Conservation (phyloP, 2,797 vertebrate genomes). For the Octomys mimax region DNA sequence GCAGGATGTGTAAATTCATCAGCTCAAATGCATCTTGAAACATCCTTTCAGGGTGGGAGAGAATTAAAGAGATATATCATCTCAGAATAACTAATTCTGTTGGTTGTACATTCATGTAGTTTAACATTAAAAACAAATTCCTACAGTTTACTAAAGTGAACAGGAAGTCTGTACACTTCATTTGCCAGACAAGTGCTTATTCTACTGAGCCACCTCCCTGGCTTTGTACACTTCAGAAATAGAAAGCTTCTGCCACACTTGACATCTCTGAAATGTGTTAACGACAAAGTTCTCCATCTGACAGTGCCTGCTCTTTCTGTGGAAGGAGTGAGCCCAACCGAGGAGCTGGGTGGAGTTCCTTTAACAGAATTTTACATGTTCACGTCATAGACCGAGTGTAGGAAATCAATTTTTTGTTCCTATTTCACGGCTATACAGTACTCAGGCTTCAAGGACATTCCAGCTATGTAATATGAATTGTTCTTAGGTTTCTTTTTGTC, state of each 20-base stretch:
- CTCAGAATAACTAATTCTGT: conserved; percentile 36
- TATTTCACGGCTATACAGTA: conserved; percentile 34
- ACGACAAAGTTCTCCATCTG: not conserved
- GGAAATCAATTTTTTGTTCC: not conserved
- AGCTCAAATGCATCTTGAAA: conserved; percentile 1
- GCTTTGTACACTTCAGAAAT: conserved; percentile 38
- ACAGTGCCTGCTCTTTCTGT: not conserved
- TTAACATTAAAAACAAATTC: conserved; percentile 42
- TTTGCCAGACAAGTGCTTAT: no score
- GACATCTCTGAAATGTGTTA: conserved; percentile 31
- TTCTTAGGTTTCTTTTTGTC: conserved; percentile 18
- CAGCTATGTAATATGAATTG: conserved; percentile 55
- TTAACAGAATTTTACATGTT: conserved; percentile 18
- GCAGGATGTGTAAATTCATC: not conserved
- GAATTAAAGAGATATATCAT: not conserved
- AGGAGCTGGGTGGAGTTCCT: not conserved
- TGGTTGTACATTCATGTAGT: not conserved
- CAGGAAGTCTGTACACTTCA: not conserved
- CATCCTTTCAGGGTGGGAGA: not conserved
- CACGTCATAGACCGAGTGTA: not conserved
- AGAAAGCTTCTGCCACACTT: conserved; percentile 21
- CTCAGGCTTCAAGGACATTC: conserved; percentile 34
- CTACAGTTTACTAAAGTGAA: conserved; percentile 11
- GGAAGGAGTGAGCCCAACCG: not conserved
- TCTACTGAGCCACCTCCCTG: no score